phyloP scores from a whole-genome alignment of 2,888 invertebrate genomes.

The Oscheius onirici region DNA sequence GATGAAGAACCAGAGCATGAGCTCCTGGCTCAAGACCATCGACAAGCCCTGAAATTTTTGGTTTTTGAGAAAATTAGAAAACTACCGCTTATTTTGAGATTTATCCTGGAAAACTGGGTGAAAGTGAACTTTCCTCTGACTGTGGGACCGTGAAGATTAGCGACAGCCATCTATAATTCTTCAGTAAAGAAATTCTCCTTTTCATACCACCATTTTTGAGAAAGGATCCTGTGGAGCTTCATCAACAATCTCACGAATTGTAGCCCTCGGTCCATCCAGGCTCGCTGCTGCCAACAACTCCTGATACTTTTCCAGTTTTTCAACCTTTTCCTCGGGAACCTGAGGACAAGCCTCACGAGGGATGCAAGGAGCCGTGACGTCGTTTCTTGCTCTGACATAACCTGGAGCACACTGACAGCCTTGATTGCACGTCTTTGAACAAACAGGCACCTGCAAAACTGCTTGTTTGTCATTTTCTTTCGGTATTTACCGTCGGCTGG shows the following conservation, averaged over 20 bases:
- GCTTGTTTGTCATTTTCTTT: background rate
- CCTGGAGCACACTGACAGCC: constrained; percentile 58
- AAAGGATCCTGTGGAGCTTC: constrained; percentile 34
- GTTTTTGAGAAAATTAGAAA: background rate
- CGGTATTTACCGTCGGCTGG: constrained; percentile 38
- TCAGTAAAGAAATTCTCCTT: background rate
- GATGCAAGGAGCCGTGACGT: constrained; percentile 56
- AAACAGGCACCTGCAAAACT: constrained; percentile 42
- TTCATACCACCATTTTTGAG: constrained; percentile 34
- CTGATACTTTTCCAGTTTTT: constrained; percentile 1
- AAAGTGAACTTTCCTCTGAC: constrained; percentile 48
- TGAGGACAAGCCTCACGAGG: constrained; percentile 46
- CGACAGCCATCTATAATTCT: constrained; percentile 45
- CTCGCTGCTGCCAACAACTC: constrained; percentile 33
- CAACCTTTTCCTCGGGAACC: background rate
- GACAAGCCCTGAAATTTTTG: constrained; percentile 37
- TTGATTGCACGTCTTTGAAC: constrained; percentile 53
- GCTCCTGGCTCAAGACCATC: constrained; percentile 38
- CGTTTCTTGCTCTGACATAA: constrained; percentile 50
- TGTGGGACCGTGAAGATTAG: constrained; percentile 39
- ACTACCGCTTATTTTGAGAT: constrained; percentile 41
- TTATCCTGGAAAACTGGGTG: constrained; percentile 35
- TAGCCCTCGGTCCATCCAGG: constrained; percentile 42
- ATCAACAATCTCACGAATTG: constrained; percentile 41
- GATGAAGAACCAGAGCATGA: constrained; percentile 56